Evolutionary conservation across 2,797 vertebrate genomes (phyloP), one percentile per base, ranked within the genome.

Genomic region (Heteromormyrus szaboi): DNA sequence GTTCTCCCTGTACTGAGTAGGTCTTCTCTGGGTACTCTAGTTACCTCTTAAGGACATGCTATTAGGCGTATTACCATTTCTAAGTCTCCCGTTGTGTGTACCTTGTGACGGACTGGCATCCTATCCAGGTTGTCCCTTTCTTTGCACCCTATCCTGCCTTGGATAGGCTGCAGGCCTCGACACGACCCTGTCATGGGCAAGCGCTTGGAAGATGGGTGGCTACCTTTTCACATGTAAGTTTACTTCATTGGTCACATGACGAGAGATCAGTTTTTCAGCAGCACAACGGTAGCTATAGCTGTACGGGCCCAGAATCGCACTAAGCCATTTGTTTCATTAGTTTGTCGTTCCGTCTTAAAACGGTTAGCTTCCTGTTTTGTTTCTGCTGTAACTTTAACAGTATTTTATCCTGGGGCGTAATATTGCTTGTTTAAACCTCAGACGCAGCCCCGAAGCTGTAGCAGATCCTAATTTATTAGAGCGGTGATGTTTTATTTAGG

Each of bases 401-500:
- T n/a, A 44, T 1, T 79, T 79, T 3, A 44, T 44, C 33, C 72
- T 1, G 5, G 12, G 29, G 33, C 19, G 2, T 6, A 41, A 79
- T 79, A 44, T 79, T 79, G 72, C 72, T 79, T 79, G 72, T 46
- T 79, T 79, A 79, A 79, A 79, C 37, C 14, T 17, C 37, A 79
- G 72, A n/a, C 37, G 7, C 37, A 79, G 37, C 37, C 72, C 17
- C 6, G 72, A 44, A 79, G 72, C 72, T 51, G 51, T 54, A 50
- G 84, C 41, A 44, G 33, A 29, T 72, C 33, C 14, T 79, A 79
- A 79, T 79, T 79, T 79, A 79, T 79, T 79, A 79, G 72, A 41
- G 72, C 37, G 37, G 17, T 79, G 37, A 79, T 79, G 72, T 79
- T 79, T 79, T 79, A 79, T 79, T 79, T 79, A 79, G 72, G 41